Base-by-base conservation (phyloP, 2,113 vertebrate genomes). In the Menura novaehollandiae region DNA sequence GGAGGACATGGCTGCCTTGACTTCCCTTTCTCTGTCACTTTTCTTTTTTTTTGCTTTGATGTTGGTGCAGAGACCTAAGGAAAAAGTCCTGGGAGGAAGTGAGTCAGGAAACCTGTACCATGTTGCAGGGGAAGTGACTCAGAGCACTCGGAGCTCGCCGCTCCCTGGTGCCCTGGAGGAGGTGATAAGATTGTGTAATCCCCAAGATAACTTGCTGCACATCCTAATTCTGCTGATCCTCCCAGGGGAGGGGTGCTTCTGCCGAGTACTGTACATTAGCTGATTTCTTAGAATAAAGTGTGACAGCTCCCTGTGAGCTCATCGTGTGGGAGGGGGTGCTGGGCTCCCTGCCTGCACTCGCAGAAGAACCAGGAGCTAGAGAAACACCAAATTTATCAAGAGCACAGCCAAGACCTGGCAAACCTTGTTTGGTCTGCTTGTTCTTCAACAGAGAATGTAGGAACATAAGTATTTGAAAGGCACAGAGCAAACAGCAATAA, bases 241-340 rank as follows among this genome's bases (percentile, higher is more conserved):
- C 95, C 95, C 96, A 95, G 93, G 93, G 96, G 95, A 97, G 95
- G 96, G 93, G 93, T 91, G 82, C 91, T 83, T 83, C 85, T 97
- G 90, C 96, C 13, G 59, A 91, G 96, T 96, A 96, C 95, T 96
- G 96, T 87, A 94, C 88, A 95, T 87, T 89, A 96, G 93, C 95
- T 93, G 95, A 97, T 96, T 97, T 97, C 96, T 97, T 91, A 97
- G 97, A 97, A 97, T 93, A 92, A 97, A 91, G 75, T 52, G 90
- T 28, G 72, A 58, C 91, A 90, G 92, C 93, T 88, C 95, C 80
- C 85, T 41, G 71, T 97, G 95, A 97, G 91, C 91, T 97, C 95
- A 94, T 23, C 5, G 15, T 0, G 69, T 77, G 80, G 95, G 94
- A 88, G 89, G 94, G 85, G 84, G 77, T 91, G 85, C 92, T 94